These are phyloP conservation scores for Cheilosia impressa DNA, from an alignment of 2,888 invertebrate genomes.

Conservation along the genomic window DNA sequence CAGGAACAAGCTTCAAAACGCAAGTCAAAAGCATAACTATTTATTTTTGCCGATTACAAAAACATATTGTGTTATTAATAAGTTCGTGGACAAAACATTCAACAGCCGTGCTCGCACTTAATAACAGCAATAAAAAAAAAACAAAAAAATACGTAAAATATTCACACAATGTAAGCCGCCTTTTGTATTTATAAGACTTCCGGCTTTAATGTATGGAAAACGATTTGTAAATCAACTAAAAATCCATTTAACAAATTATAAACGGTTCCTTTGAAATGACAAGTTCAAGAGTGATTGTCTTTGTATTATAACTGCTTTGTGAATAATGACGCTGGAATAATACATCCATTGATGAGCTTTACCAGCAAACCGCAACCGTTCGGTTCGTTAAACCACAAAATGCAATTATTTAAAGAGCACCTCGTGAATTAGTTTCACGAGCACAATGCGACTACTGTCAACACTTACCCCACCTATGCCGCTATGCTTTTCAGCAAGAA, in stretches of 20 bases:
- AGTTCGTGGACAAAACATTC: too few species aligned
- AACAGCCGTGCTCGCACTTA: too few species aligned
- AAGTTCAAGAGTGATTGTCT: not conserved
- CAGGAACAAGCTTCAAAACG: too few species aligned
- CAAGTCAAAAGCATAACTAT: too few species aligned
- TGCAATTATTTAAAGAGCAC: conserved; percentile 7
- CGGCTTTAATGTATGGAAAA: not conserved
- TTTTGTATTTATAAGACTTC: not conserved
- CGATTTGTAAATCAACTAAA: not conserved
- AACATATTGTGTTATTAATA: too few species aligned
- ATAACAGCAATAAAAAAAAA: too few species aligned
- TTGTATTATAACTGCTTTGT: conserved; percentile 1
- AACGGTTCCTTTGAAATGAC: conserved; percentile 6
- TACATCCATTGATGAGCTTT: not conserved
- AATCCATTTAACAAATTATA: not conserved
- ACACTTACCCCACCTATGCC: not conserved
- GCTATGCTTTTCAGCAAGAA: not conserved
- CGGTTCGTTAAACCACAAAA: conserved; percentile 25
- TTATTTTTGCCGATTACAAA: too few species aligned
- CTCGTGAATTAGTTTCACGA: conserved; percentile 22
- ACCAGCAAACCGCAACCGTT: not conserved
- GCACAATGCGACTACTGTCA: not conserved
- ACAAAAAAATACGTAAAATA: too few species aligned
- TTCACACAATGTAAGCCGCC: too few species aligned
- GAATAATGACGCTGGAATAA: conserved; percentile 11